Conservation (phyloP, 92 coral and sea anemone genomes). For the Desmophyllum pertusum region DNA sequence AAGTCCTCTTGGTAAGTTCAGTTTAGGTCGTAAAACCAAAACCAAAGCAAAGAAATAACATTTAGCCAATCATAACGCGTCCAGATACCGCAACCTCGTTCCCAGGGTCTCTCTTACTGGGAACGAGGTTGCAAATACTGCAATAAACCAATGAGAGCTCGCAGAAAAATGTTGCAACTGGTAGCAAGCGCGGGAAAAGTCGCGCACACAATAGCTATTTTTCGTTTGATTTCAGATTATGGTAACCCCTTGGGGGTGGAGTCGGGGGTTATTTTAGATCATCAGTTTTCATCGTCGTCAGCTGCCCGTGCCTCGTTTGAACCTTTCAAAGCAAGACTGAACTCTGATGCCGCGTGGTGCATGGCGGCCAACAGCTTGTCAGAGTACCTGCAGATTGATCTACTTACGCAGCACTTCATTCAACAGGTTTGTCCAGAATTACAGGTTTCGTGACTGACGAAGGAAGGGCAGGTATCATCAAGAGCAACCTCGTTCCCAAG, state of each 20-base stretch:
- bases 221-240: neutral
- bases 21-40: neutral
- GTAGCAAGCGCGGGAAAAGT: neutral
- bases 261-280: conserved; percentile 1
- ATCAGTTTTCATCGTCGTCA: conserved; percentile 9
- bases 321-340: conserved; percentile 5
- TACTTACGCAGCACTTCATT: neutral
- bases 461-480: neutral
- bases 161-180: too few species aligned
- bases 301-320: neutral
- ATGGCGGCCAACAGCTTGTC: neutral
- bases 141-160: too few species aligned
- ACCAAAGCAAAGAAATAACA: too few species aligned
- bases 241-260: neutral
- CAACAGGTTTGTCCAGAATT: conserved; percentile 4
- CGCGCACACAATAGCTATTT: neutral
- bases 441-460: neutral
- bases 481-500: neutral
- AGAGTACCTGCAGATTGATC: neutral
- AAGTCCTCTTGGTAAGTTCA: neutral
- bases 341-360: neutral
- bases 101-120: too few species aligned
- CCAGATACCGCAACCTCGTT: too few species aligned
- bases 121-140: too few species aligned
- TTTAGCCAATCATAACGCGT: too few species aligned